Conservation (phyloP, 1,140 invertebrate species). For the Drosophila seguyi region DNA sequence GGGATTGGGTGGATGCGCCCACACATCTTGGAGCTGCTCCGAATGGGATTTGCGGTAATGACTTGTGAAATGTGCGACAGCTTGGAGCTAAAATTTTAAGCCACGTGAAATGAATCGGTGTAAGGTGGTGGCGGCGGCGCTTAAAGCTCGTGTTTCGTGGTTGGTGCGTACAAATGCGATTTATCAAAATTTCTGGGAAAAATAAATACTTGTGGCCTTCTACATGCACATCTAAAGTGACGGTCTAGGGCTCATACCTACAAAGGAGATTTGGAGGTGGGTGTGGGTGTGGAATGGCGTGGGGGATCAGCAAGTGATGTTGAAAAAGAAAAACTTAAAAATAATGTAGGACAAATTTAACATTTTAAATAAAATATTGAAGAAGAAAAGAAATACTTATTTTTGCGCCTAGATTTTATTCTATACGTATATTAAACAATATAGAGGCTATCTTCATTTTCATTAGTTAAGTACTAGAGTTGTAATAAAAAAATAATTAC, state of each 20-base stretch:
- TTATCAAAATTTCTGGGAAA: slow-evolving; percentile 9
- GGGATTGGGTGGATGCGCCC: slow-evolving; percentile 49
- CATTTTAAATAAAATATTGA: background rate
- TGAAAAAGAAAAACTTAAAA: background rate
- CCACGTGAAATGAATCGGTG: slow-evolving; percentile 37
- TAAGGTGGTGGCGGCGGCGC: slow-evolving; percentile 9
- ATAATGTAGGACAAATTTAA: background rate
- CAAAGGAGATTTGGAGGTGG: slow-evolving; percentile 26
- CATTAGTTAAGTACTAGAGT: background rate
- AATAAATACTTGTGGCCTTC: slow-evolving; percentile 43
- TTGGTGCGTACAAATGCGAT: slow-evolving; percentile 7
- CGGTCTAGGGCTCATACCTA: slow-evolving; percentile 78
- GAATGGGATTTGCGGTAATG: slow-evolving; percentile 72
- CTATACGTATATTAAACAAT: background rate
- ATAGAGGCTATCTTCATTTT: background rate
- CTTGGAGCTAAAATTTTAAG: slow-evolving; percentile 58
- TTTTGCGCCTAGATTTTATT: background rate
- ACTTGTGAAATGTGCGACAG: slow-evolving; percentile 73
- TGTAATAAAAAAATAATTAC: background rate
- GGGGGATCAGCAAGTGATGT: slow-evolving; percentile 4
- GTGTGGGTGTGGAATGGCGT: slow-evolving; percentile 21
- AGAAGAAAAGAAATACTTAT: background rate
- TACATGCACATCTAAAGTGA: slow-evolving; percentile 77
- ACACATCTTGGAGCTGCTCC: slow-evolving; percentile 25
- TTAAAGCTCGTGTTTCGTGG: slow-evolving; percentile 6